A percentile compares a stretch with the other conserved stretches of the same genome.
phyloP scores from a whole-genome alignment of 1,140 invertebrate species.

The Drosophila burlai region DNA sequence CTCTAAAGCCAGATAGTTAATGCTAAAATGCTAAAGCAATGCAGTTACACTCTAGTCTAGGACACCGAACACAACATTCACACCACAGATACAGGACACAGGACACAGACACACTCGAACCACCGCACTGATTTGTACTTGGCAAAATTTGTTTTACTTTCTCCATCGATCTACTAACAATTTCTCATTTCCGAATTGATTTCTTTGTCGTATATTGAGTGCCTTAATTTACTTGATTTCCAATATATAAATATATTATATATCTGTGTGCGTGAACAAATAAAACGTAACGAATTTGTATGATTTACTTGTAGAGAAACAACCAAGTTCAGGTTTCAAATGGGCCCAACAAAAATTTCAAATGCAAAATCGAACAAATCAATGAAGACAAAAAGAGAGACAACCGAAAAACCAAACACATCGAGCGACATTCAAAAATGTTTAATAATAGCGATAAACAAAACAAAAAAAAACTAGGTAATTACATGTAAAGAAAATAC shows the following conservation, averaged over 20 bases:
- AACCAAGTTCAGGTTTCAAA: slow-evolving; percentile 80
- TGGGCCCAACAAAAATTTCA: slow-evolving; percentile 72
- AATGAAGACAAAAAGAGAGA: slow-evolving; percentile 37
- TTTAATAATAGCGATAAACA: slow-evolving; percentile 63
- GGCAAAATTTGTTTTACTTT: slow-evolving; percentile 47
- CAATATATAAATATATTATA: slow-evolving; percentile 12
- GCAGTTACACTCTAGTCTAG: slow-evolving; percentile 39
- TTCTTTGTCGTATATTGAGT: slow-evolving; percentile 69
- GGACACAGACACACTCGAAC: slow-evolving; percentile 46
- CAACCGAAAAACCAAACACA: slow-evolving; percentile 61
- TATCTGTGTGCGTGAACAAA: slow-evolving; percentile 36
- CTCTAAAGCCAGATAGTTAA: slow-evolving; percentile 56
- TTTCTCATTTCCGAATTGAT: slow-evolving; percentile 45
- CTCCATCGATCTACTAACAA: slow-evolving; percentile 61
- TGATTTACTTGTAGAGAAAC: slow-evolving; percentile 58
- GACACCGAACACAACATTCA: slow-evolving; percentile 16
- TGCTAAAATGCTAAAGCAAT: slow-evolving; percentile 46
- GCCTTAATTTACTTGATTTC: slow-evolving; percentile 76
- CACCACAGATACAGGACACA: slow-evolving; percentile 16
- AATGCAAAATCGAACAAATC: slow-evolving; percentile 49
- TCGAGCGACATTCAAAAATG: slow-evolving; percentile 77
- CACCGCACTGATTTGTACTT: slow-evolving; percentile 77
- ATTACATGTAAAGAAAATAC: slow-evolving; percentile 48
- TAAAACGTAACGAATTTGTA: slow-evolving; percentile 51
- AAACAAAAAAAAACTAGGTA: slow-evolving; percentile 54